Conservation (phyloP, 2,797 vertebrate species). For the Gymnopithys bicolor region DNA sequence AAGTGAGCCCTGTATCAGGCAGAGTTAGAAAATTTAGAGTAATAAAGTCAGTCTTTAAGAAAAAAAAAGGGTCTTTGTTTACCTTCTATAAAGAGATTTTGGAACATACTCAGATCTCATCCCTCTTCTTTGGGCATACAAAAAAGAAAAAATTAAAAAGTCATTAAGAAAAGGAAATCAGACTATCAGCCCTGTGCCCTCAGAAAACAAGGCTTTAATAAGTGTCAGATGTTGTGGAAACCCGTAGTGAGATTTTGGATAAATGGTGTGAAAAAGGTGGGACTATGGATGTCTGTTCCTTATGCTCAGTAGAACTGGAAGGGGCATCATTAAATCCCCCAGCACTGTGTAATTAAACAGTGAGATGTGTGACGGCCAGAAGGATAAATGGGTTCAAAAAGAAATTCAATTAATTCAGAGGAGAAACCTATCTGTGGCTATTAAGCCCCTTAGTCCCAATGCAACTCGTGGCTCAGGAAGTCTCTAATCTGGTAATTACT, state of each 20-base stretch:
- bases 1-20: not conserved
- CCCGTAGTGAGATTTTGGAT: not conserved
- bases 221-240: not conserved
- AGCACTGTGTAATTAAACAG: not conserved
- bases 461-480: not conserved
- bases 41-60: not conserved
- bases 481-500: conserved; percentile 2
- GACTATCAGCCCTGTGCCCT: not conserved
- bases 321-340: not conserved
- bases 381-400: not conserved
- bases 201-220: not conserved
- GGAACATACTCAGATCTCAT: not conserved
- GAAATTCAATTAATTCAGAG: not conserved
- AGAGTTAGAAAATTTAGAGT: not conserved
- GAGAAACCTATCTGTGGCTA: conserved; percentile 2
- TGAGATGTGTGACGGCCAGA: not conserved
- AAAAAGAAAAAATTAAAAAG: not conserved
- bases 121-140: not conserved
- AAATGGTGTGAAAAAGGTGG: not conserved
- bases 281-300: not conserved
- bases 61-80: not conserved
- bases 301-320: accelerated
- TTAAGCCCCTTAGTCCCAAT: not conserved
- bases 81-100: not conserved
- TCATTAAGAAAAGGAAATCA: not conserved